Conservation (phyloP, 2,888 invertebrate species). For the Drosophila neoperkinsi region DNA sequence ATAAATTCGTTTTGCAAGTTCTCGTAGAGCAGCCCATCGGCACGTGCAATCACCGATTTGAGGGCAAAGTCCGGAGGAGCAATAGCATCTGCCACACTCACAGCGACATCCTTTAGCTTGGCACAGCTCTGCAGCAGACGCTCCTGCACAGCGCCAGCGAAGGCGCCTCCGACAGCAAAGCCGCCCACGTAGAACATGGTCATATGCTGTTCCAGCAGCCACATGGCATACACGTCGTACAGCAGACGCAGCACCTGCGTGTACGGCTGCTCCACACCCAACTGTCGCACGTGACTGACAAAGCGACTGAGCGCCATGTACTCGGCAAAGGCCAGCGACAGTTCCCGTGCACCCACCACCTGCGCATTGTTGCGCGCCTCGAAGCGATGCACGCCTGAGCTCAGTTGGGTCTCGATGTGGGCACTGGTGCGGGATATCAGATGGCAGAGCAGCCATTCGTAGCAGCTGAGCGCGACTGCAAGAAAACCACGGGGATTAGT, state of each 20-base stretch:
- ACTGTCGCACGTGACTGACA: constrained; percentile 75
- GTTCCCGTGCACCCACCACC: constrained; percentile 91
- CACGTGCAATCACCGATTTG: constrained; percentile 93
- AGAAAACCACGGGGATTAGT: constrained; percentile 44
- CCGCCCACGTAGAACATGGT: constrained; percentile 89
- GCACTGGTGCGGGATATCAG: constrained; percentile 89
- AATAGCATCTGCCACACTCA: constrained; percentile 92
- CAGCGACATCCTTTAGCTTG: constrained; percentile 90
- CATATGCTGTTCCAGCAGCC: constrained; percentile 89
- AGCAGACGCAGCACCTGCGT: constrained; percentile 86
- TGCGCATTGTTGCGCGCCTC: constrained; percentile 92
- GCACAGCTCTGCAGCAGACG: constrained; percentile 89
- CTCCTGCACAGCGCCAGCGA: constrained; percentile 88
- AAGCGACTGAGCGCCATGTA: constrained; percentile 86
- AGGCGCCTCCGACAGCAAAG: constrained; percentile 86
- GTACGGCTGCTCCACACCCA: constrained; percentile 82
- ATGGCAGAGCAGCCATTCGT: constrained; percentile 94
- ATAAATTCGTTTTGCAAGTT: constrained; percentile 90
- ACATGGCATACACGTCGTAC: constrained; percentile 87
- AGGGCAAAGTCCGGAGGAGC: constrained; percentile 96
- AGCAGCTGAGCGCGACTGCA: constrained; percentile 90
- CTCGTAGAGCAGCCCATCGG: constrained; percentile 91
- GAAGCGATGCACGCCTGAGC: constrained; percentile 89
- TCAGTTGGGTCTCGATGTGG: constrained; percentile 87
- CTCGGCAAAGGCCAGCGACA: constrained; percentile 93